Percentiles rank a stretch among this genome's conserved stretches.
These are phyloP conservation scores for Spongilla lacustris DNA, from an alignment of 37 sponge, comb jelly and placozoan species.

Conservation along the genomic window DNA sequence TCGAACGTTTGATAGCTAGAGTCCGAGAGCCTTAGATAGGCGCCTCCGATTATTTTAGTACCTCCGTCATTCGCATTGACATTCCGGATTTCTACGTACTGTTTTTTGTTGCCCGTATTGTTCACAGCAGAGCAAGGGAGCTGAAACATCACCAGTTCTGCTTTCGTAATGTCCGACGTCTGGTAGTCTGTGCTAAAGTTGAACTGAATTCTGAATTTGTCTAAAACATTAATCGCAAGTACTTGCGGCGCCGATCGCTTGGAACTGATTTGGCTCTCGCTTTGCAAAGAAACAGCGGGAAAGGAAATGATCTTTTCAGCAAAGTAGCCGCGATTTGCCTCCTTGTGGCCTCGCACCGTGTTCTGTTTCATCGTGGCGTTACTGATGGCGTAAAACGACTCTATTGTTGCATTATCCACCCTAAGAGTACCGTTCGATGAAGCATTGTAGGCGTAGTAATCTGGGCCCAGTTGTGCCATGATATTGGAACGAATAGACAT, in stretches of 20 bases:
- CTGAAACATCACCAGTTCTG: constrained; percentile 66
- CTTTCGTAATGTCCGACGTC: constrained; percentile 11
- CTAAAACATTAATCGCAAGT: constrained; percentile 13
- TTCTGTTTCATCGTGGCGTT: neutral
- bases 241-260: neutral
- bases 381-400: neutral
- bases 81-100: constrained; percentile 53
- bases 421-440: neutral
- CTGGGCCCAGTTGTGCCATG: constrained; percentile 5
- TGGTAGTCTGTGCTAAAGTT: constrained; percentile 14
- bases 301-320: neutral
- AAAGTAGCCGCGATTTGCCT: neutral
- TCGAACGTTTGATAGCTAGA: constrained; percentile 48
- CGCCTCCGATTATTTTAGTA: constrained; percentile 13
- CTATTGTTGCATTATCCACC: neutral
- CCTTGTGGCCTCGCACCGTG: neutral
- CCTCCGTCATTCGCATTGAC: constrained; percentile 10
- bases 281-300: neutral
- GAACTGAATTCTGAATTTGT: constrained; percentile 13
- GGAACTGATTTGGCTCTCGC: neutral
- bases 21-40: neutral
- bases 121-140: constrained; percentile 3
- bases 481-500: constrained; percentile 3
- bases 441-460: neutral
- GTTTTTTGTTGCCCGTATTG: constrained; percentile 1